Evolutionary conservation across 2,797 vertebrate species (phyloP), one percentile per base, ranked within the genome.

Genomic region (Limosa lapponica): DNA sequence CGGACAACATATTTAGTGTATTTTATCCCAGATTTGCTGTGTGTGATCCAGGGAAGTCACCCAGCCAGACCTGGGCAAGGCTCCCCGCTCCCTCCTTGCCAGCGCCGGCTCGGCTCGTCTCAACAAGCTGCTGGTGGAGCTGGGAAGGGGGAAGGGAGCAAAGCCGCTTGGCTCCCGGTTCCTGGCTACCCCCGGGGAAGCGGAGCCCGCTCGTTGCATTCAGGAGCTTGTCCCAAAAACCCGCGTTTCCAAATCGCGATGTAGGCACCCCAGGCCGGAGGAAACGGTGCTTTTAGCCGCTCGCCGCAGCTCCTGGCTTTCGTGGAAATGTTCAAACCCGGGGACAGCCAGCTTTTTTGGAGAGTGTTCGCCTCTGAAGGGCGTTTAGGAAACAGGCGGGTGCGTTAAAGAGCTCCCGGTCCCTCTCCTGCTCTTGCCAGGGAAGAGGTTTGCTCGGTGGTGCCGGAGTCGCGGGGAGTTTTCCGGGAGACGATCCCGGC

Each of bases 101-200:
- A 73, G 66, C 39, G 8, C 82, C 6, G 75, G 86, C 95, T 92
- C 6, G 75, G 86, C 95, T 92, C 39, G 52, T 67, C 91, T 59
- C 80, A 51, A 81, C 83, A 90, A 74, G 91, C 87, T 84, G 77
- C 72, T 4, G 32, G n/a, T 7, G 75, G 57, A 94, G 66, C 62
- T 3, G 55, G 69, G 73, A 93, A 73, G 64, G 55, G 71, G 87
- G 55, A 72, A 57, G 77, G 90, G 58, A 91, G 17, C 48, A 20
- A 61, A 69, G 18, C 49, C 37, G 3, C 73, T 77, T n/a, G 59
- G 44, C 27, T 93, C 16, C 69, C 3, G 1, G 34, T 51, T 55
- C 39, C 52, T 32, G 85, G 79, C 80, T 13, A 2, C 72, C 59
- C 43, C 9, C 7, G 5, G 48, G 75, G 67, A 62, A 89, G 65